Evolutionary conservation across 2,797 vertebrate genomes (phyloP).

Genomic region (Catharus ustulatus): DNA sequence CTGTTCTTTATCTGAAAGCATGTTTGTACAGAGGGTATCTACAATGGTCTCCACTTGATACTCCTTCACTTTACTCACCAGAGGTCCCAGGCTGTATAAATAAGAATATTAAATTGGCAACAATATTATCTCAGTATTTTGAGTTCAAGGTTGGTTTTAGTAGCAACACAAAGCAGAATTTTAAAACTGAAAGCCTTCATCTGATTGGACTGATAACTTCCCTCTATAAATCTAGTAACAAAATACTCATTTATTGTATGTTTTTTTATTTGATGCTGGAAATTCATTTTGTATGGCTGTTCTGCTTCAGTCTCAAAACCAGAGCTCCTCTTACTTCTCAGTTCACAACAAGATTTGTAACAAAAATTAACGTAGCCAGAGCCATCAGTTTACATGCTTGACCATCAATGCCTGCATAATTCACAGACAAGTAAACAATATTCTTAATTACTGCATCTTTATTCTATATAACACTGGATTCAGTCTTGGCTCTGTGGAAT

Average conservation of each 20-base stretch:
- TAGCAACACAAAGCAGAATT: neutral
- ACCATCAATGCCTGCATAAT: neutral
- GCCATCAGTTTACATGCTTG: neutral
- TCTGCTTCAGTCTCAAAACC: neutral
- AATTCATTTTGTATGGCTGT: neutral
- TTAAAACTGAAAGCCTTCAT: neutral
- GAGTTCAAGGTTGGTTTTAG: neutral
- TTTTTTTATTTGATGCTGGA: neutral
- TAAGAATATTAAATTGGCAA: neutral
- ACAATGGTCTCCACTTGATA: conserved; percentile 99
- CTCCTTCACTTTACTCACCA: conserved; percentile 99
- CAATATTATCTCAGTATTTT: neutral
- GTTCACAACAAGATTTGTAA: neutral
- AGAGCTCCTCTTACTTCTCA: neutral
- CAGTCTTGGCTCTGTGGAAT: neutral
- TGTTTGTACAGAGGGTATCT: conserved; percentile 98
- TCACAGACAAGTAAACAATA: neutral
- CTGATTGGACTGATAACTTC: neutral
- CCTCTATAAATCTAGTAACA: neutral
- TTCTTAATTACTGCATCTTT: neutral
- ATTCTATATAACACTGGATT: neutral
- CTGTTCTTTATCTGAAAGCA: conserved; percentile 99
- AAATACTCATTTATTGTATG: neutral
- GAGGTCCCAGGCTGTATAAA: conserved; percentile 89
- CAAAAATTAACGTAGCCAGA: neutral